These are phyloP conservation scores for Euschistus heros DNA, from an alignment of 1,140 invertebrate species.

Conservation along the genomic window DNA sequence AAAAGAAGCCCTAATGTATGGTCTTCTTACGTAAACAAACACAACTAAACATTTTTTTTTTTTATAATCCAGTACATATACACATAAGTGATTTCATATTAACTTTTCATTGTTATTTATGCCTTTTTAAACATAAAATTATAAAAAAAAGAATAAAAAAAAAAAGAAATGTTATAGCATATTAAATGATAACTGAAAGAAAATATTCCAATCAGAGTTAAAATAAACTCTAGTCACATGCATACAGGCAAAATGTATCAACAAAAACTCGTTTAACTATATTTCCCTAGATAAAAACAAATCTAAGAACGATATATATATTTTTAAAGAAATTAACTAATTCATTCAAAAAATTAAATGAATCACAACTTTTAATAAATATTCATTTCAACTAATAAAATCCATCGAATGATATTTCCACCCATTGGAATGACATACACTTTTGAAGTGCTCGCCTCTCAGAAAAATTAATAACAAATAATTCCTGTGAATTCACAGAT, in stretches of 20 bases:
- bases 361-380: slow-evolving; percentile 15
- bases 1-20: slow-evolving; percentile 25
- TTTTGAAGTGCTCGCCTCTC: no score
- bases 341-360: slow-evolving; percentile 3
- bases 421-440: no score
- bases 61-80: slow-evolving; percentile 23
- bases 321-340: slow-evolving; percentile 27
- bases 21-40: slow-evolving; percentile 26
- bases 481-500: no score
- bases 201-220: slow-evolving; percentile 9
- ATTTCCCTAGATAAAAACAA: slow-evolving; percentile 26
- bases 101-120: slow-evolving; percentile 12
- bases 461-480: no score
- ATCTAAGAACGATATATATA: slow-evolving; percentile 22
- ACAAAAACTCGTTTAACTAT: slow-evolving; percentile 25
- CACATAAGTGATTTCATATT: slow-evolving; percentile 12
- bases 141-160: not conserved
- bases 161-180: not conserved
- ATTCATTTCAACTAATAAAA: slow-evolving; percentile 2
- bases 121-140: slow-evolving; percentile 7
- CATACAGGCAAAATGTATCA: slow-evolving; percentile 23
- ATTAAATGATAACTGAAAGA: slow-evolving; percentile 3
- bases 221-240: slow-evolving; percentile 22
- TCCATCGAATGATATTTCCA: no score
- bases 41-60: slow-evolving; percentile 23